phyloP scores from a whole-genome alignment of 2,888 invertebrate genomes.

The Hypercompe scribonia region DNA sequence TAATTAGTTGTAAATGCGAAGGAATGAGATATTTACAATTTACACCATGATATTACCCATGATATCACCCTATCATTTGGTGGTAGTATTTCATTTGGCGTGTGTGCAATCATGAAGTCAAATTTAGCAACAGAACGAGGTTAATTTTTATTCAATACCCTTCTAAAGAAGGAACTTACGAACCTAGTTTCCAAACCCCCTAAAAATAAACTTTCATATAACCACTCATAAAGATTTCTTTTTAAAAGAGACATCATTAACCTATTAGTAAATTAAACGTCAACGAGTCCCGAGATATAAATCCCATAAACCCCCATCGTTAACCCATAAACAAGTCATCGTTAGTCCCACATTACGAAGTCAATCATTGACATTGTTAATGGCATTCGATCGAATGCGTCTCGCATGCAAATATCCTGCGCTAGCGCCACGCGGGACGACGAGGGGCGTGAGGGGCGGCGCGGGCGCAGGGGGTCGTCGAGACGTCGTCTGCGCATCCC shows the following conservation, averaged over 20 bases:
- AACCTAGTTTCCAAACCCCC: too few relatives aligned
- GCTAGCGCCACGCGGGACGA: slow-evolving; percentile 56
- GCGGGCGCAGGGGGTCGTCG: slow-evolving; percentile 55
- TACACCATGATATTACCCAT: too few relatives aligned
- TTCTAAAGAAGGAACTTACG: too few relatives aligned
- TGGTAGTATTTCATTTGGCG: too few relatives aligned
- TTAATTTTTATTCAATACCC: too few relatives aligned
- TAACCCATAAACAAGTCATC: slow-evolving; percentile 45
- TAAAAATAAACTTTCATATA: not conserved
- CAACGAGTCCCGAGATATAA: not conserved
- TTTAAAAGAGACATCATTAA: not conserved
- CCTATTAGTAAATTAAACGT: not conserved
- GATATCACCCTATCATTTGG: too few relatives aligned
- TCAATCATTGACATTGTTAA: slow-evolving; percentile 52
- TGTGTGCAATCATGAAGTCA: too few relatives aligned
- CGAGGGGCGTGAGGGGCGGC: slow-evolving; percentile 35
- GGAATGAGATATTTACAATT: too few relatives aligned
- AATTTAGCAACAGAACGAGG: not conserved
- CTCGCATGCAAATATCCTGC: slow-evolving; percentile 56
- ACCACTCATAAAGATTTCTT: not conserved
- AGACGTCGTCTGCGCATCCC: slow-evolving; percentile 85
- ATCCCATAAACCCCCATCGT: not conserved
- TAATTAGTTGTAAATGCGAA: too few relatives aligned
- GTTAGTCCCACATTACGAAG: slow-evolving; percentile 48
- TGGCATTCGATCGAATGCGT: slow-evolving; percentile 47